These are phyloP conservation scores for Mnemiopsis leidyi DNA, from an alignment of 37 sponge, comb jelly and placozoan genomes.

Conservation along the genomic window DNA sequence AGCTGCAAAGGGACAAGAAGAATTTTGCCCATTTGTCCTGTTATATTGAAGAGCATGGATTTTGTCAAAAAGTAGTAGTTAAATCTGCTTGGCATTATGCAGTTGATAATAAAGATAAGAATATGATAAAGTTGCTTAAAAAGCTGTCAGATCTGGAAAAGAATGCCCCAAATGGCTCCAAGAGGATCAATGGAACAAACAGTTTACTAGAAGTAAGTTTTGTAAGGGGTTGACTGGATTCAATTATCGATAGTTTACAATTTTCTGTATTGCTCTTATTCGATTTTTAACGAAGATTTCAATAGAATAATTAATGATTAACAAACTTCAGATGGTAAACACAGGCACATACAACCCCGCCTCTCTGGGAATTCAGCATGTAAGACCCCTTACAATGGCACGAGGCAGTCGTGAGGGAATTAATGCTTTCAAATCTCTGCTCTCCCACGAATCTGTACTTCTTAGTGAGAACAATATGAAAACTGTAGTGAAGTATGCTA, in stretches of 20 bases:
- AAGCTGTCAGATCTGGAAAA: background rate
- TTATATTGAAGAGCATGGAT: background rate
- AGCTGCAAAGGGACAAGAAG: background rate
- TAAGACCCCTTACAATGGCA: slow-evolving; percentile 53
- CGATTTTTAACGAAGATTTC: no score
- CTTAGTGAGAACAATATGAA: background rate
- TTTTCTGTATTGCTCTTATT: no score
- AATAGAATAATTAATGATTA: no score
- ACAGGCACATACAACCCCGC: slow-evolving; percentile 56
- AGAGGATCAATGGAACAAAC: background rate
- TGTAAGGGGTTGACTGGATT: no score
- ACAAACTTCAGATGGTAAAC: background rate
- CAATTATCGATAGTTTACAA: background rate
- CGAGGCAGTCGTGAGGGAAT: slow-evolving; percentile 31
- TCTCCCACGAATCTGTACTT: background rate
- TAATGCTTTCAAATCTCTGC: background rate
- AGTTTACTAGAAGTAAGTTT: background rate
- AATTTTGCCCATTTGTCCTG: background rate
- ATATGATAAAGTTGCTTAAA: background rate
- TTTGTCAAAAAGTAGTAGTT: background rate
- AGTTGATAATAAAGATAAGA: slow-evolving; percentile 13
- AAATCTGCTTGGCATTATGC: slow-evolving; percentile 50
- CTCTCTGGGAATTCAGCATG: slow-evolving; percentile 2
- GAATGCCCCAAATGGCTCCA: background rate
- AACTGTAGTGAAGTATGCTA: slow-evolving; percentile 21